Evolutionary conservation across 1,140 invertebrate species (phyloP).

Genomic region (Pogonomyrmex californicus): DNA sequence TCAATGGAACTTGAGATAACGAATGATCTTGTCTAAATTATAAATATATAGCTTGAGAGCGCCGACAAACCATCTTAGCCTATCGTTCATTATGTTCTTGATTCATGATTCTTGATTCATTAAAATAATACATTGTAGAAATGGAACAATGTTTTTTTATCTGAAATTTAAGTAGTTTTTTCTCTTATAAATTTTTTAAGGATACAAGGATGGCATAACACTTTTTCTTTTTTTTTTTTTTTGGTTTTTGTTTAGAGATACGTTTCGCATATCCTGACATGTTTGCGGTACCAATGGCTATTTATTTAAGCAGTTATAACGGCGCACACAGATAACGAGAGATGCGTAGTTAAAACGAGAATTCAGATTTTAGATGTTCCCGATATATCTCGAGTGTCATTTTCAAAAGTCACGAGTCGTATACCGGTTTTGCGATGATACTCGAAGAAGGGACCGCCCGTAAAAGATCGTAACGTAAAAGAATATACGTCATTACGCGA

Average conservation of each 20-base stretch:
- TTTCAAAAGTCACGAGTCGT: background rate
- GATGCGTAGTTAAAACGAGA: background rate
- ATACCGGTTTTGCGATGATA: constrained; percentile 15
- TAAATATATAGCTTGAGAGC: background rate
- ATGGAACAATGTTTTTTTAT: background rate
- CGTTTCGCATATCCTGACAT: background rate
- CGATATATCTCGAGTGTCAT: constrained; percentile 26
- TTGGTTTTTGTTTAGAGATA: background rate
- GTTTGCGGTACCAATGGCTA: background rate
- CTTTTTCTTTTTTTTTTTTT: background rate
- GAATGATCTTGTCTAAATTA: constrained; percentile 33
- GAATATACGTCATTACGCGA: constrained; percentile 24
- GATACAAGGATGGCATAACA: background rate
- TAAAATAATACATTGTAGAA: constrained; percentile 1
- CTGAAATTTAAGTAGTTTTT: background rate
- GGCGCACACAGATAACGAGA: background rate
- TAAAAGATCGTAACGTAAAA: background rate
- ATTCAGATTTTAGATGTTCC: background rate
- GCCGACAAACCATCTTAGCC: background rate
- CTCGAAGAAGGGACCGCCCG: background rate
- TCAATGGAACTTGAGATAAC: constrained; percentile 38
- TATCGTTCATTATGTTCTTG: background rate
- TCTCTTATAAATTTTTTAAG: background rate
- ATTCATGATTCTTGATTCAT: background rate
- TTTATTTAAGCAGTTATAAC: constrained; percentile 24